These are phyloP conservation scores for Elachura formosa DNA, from an alignment of 2,113 vertebrate genomes.

Conservation along the genomic window DNA sequence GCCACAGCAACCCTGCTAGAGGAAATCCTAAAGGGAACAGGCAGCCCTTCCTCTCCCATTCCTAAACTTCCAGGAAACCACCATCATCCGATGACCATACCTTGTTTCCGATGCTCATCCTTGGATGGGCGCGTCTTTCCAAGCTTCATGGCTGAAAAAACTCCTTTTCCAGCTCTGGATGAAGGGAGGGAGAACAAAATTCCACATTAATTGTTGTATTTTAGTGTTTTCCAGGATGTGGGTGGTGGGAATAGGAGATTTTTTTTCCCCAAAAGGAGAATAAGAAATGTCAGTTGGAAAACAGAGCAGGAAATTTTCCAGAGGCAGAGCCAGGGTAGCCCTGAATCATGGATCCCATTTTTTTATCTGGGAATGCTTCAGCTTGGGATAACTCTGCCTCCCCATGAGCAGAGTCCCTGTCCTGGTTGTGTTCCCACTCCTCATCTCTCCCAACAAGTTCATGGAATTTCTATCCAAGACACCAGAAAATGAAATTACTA, in stretches of 20 bases:
- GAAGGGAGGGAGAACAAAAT: background rate
- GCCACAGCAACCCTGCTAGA: no score
- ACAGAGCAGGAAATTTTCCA: background rate
- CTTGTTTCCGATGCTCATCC: slow-evolving; percentile 80
- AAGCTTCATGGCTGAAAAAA: slow-evolving; percentile 90
- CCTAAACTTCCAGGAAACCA: fast-evolving
- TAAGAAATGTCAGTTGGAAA: background rate
- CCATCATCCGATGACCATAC: background rate
- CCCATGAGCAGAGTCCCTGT: background rate
- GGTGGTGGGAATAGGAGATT: no score
- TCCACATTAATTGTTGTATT: fast-evolving
- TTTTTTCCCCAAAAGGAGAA: background rate
- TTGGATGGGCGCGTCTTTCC: slow-evolving; percentile 80
- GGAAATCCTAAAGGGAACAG: no score
- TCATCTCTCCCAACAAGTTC: fast-evolving
- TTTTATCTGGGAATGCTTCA: background rate
- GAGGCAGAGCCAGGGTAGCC: background rate
- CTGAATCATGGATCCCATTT: background rate
- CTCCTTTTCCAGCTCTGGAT: slow-evolving; percentile 84
- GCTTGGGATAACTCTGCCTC: background rate
- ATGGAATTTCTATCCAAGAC: background rate
- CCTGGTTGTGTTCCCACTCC: fast-evolving
- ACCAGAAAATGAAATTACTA: fast-evolving
- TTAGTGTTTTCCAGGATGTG: background rate
- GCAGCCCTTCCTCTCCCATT: background rate